phyloP scores from a whole-genome alignment of 2,797 vertebrate species.

The Nothura maculosa region DNA sequence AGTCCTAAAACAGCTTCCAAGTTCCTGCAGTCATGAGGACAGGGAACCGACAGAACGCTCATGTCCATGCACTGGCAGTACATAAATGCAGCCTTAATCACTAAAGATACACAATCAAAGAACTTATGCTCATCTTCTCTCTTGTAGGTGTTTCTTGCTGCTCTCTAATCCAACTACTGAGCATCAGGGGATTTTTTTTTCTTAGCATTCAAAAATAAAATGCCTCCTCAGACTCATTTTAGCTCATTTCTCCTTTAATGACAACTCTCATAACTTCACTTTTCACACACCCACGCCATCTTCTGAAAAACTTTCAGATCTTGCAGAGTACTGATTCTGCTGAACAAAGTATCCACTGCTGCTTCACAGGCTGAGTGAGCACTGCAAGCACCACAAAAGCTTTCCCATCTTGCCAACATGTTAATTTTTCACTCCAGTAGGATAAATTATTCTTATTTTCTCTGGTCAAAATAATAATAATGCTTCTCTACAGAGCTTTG shows the following conservation, averaged over 20 bases:
- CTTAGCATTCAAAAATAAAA: conserved; percentile 34
- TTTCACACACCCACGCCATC: conserved; percentile 40
- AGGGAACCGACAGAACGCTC: neutral
- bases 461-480: conserved; percentile 2
- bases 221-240: conserved; percentile 46
- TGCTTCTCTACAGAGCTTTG: neutral
- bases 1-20: neutral
- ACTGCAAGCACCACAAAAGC: conserved; percentile 19
- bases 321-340: conserved; percentile 4
- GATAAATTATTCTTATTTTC: neutral
- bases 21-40: neutral
- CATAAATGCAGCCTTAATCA: neutral
- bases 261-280: conserved; percentile 46
- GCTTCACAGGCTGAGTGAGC: conserved; percentile 54
- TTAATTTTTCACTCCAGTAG: conserved; percentile 36
- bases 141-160: neutral
- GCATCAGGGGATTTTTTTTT: conserved; percentile 43
- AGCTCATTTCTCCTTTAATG: conserved; percentile 44
- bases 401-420: neutral
- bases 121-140: neutral
- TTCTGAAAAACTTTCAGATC: conserved; percentile 34
- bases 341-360: conserved; percentile 42
- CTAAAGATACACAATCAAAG: neutral
- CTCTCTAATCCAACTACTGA: conserved; percentile 28
- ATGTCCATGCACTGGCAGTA: neutral